phyloP scores from a whole-genome alignment of 2,888 invertebrate genomes.

The Chalcis sispes region DNA sequence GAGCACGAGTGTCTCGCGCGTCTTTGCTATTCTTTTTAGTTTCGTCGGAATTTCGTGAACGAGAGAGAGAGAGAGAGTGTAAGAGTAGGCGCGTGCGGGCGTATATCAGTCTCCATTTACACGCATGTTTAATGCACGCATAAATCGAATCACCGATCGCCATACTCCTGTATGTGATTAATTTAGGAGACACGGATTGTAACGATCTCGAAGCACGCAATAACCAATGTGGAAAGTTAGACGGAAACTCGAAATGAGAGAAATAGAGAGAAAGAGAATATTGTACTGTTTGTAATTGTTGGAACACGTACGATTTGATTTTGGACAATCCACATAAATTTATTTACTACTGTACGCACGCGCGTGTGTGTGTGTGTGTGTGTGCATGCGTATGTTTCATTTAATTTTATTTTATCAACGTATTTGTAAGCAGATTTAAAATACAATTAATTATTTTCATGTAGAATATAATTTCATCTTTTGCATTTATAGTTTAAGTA shows the following conservation, averaged over 20 bases:
- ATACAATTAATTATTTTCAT: too few relatives aligned
- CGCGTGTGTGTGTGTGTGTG: too few relatives aligned
- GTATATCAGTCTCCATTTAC: too few relatives aligned
- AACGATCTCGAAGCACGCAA: constrained; percentile 38
- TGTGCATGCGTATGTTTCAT: too few relatives aligned
- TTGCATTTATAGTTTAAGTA: too few relatives aligned
- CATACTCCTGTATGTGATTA: constrained; percentile 20
- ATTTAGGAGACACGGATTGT: constrained; percentile 35
- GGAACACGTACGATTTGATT: constrained; percentile 28
- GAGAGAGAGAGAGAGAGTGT: too few relatives aligned
- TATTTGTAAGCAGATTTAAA: too few relatives aligned
- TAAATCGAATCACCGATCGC: constrained; percentile 12
- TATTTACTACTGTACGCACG: background rate
- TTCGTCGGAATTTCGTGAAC: too few relatives aligned
- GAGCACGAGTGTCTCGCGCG: too few relatives aligned
- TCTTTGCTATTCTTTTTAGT: background rate
- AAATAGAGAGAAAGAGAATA: constrained; percentile 1
- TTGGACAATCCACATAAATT: background rate
- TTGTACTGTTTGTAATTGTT: constrained; percentile 33
- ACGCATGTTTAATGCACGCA: background rate
- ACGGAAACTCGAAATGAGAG: background rate
- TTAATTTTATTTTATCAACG: too few relatives aligned
- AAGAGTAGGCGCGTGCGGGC: too few relatives aligned
- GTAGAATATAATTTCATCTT: too few relatives aligned
- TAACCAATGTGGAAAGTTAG: background rate